Conservation (phyloP, 1,140 invertebrate genomes). For the silkworm (Bombyx mori) region DNA sequence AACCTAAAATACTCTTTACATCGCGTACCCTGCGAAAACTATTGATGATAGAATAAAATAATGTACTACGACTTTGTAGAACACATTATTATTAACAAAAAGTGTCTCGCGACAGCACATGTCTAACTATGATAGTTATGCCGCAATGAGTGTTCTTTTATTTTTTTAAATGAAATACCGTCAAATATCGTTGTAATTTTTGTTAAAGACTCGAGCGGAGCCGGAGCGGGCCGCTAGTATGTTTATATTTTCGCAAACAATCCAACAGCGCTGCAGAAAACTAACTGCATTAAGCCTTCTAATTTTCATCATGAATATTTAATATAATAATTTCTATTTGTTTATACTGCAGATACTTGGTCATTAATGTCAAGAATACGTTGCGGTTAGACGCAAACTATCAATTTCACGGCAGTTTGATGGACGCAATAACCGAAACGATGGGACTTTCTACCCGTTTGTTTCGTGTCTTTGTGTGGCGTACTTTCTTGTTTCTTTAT, state of each 20-base stretch:
- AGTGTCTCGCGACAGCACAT: no score
- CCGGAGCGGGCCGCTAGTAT: no score
- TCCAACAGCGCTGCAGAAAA: neutral
- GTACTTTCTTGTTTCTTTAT: conserved; percentile 59
- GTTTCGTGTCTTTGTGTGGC: conserved; percentile 35
- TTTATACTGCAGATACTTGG: conserved; percentile 2
- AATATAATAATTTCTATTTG: conserved; percentile 6
- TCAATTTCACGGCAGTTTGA: conserved; percentile 49
- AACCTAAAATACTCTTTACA: no score
- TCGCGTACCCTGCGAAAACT: no score
- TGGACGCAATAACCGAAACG: conserved; percentile 25
- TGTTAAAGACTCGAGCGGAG: no score
- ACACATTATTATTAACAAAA: no score
- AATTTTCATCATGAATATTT: neutral
- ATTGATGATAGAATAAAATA: no score
- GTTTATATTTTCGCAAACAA: neutral
- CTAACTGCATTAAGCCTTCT: neutral
- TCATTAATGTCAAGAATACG: conserved; percentile 11
- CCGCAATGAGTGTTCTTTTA: no score
- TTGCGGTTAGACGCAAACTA: conserved; percentile 43
- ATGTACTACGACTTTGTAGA: no score
- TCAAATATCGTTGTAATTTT: no score
- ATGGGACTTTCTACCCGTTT: conserved; percentile 42
- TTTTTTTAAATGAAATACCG: no score
- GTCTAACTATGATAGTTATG: no score